These are phyloP conservation scores for Polyodon spathula DNA, from an alignment of 2,113 vertebrate genomes.

Conservation along the genomic window DNA sequence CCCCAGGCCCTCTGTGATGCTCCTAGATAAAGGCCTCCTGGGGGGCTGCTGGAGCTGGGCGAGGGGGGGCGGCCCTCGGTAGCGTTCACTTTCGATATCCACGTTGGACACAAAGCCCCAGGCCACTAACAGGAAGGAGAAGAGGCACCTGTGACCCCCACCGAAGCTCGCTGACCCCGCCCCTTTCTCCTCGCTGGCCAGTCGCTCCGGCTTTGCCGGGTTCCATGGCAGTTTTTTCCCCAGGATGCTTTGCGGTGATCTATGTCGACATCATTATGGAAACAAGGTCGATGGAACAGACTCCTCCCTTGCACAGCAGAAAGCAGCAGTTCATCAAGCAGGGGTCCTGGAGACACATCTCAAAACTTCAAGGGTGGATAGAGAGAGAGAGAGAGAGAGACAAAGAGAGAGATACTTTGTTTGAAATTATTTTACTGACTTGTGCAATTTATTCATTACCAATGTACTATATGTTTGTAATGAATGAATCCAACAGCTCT, in stretches of 20 bases:
- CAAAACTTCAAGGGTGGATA: slow-evolving; percentile 52
- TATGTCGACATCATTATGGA: slow-evolving; percentile 80
- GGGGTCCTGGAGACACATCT: slow-evolving; percentile 72
- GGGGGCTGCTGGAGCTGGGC: slow-evolving; percentile 23
- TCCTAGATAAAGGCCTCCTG: slow-evolving; percentile 57
- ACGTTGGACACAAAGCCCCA: slow-evolving; percentile 89
- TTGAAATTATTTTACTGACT: slow-evolving; percentile 1
- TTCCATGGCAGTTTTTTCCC: too few relatives aligned
- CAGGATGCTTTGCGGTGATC: too few relatives aligned
- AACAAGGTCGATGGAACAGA: slow-evolving; percentile 73
- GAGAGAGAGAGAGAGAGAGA: neutral
- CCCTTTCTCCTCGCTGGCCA: neutral
- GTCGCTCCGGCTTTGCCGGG: too few relatives aligned
- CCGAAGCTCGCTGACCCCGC: neutral
- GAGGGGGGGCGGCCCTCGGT: slow-evolving; percentile 59
- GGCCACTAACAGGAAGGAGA: slow-evolving; percentile 82
- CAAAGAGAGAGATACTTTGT: neutral
- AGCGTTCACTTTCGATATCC: slow-evolving; percentile 83
- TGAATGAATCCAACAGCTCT: too few relatives aligned
- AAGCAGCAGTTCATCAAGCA: slow-evolving; percentile 80
- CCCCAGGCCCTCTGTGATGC: slow-evolving; percentile 61
- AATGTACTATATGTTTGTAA: too few relatives aligned
- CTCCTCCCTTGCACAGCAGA: slow-evolving; percentile 70
- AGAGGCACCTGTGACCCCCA: slow-evolving; percentile 36
- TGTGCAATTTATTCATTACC: too few relatives aligned